Evolutionary conservation across 2,888 invertebrate species (phyloP).

Genomic region (Temnothorax unifasciatus): DNA sequence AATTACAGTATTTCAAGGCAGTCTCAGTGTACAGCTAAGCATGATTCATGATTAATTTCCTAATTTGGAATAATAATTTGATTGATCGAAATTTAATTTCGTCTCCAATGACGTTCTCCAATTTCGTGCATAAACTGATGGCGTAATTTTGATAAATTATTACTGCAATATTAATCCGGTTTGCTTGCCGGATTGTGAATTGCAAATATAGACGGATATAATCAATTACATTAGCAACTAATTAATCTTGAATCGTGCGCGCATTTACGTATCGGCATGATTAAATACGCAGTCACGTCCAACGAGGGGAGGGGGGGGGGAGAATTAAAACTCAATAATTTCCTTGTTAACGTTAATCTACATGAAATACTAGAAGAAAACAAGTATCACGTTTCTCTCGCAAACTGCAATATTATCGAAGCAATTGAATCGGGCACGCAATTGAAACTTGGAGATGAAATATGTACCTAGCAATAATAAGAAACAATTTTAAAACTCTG

Average conservation of each 20-base stretch:
- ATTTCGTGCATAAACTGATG: slow-evolving; percentile 45
- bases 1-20: not conserved
- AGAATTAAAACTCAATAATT: slow-evolving; percentile 49
- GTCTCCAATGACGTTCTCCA: slow-evolving; percentile 36
- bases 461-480: not conserved
- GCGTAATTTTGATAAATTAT: slow-evolving; percentile 55
- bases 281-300: slow-evolving; percentile 26
- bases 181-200: slow-evolving; percentile 43
- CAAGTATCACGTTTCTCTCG: not conserved
- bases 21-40: not conserved
- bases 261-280: slow-evolving; percentile 30
- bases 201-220: slow-evolving; percentile 45
- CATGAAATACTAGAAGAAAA: not conserved
- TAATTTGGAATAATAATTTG: slow-evolving; percentile 44
- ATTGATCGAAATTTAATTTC: slow-evolving; percentile 50
- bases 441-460: not conserved
- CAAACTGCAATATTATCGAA: not conserved
- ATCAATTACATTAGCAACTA: slow-evolving; percentile 55
- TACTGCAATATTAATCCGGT: slow-evolving; percentile 48
- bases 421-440: not conserved
- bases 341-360: slow-evolving; percentile 12
- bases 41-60: slow-evolving; percentile 38
- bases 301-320: not conserved
- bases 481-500: not conserved
- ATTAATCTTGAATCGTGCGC: slow-evolving; percentile 51